Base-by-base conservation (phyloP, 2,113 vertebrate genomes). In the Hucho hucho region DNA sequence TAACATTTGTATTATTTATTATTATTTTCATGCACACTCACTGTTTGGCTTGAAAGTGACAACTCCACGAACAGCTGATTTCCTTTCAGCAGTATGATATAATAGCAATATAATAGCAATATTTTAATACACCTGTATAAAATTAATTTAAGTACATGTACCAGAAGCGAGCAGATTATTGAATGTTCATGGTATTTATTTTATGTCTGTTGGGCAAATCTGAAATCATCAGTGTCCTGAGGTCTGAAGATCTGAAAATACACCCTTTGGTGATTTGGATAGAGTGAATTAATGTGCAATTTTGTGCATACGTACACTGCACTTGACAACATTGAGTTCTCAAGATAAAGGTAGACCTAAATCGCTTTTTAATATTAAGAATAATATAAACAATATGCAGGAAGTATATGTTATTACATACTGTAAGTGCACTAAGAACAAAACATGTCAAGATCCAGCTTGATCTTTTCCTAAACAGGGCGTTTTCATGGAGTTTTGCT, bases 371-470 rank as follows among this genome's bases (percentile, higher is more conserved):
- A 69, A 64, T 70, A 72, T 67, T 68, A 49, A 79, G 43, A 74
- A 79, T 82, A 82, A 81, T 72, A 79, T 77, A 67, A 76, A 74
- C 74, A 73, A 72, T 79, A 74, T 72, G 53, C 76, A 75, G 67
- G 12, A 77, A 59, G 69, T 67, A 72, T 77, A 74, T 72, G 79
- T 73, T 61, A 74, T 84, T 86, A 79, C 80, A 78, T 84, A 11
- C 37, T 43, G 37, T 43, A 84, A 89, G 84, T 89, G 82, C 84
- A 78, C 64, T 75, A 74, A 75, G 69, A 72, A 22, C 43, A 86
- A 79, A 78, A 89, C 53, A 85, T 80, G 83, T 93, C 93, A 93
- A 94, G 92, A 86, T 93, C 93, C 93, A 93, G 93, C 93, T 94
- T 93, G 92, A 93, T 91, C 81, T 86, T 82, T 77, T 79, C 66